Base-by-base conservation (phyloP, 1,140 invertebrate species). In the Bombus sibiricus region DNA sequence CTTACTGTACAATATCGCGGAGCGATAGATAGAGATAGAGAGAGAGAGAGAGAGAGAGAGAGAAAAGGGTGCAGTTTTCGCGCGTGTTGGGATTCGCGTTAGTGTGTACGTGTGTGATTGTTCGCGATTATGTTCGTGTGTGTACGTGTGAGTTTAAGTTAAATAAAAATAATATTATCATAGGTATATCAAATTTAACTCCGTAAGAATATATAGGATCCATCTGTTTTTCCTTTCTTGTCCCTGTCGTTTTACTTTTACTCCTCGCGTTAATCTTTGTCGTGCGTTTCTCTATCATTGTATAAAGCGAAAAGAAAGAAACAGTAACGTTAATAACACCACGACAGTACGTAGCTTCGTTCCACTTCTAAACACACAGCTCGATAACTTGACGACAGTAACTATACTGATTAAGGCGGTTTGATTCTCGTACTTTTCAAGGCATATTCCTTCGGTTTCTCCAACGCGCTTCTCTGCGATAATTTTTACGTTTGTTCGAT, bases 121-220 rank as follows among this genome's bases (percentile, higher is more conserved):
- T 37, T 18, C 78, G 78, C 39, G 47, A 73, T 47, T 64, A 47
- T 79, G 73, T 80, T 66, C 75, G 34, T 83, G 62, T 47, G 79
- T 86, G 79, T 81, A 66, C 18, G 64, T 86, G 78, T 85, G 74
- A 64, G 68, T 87, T 62, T 86, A 76, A 88, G 73, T 93, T 93
- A 91, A 92, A 93, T 92, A 93, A 90, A 94, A 93, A 93, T 91
- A 93, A 90, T 90, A 90, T 90, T 88, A 92, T 87, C 90, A 53
- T 53, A 53, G 86, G 85, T 90, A 90, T 90, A 93, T 91, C 85
- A 92, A 92, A 92, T 92, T 91, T 91, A 91, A 88, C 85, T 79
- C 81, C 86, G 90, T 92, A 93, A 91, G 87, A 92, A 92, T 92
- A 92, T 86, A 89, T 92, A 92, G 81, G 89, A 92, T 86, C 83